These are phyloP conservation scores for Indicator maculatus DNA, from an alignment of 2,113 vertebrate species.

Conservation along the genomic window DNA sequence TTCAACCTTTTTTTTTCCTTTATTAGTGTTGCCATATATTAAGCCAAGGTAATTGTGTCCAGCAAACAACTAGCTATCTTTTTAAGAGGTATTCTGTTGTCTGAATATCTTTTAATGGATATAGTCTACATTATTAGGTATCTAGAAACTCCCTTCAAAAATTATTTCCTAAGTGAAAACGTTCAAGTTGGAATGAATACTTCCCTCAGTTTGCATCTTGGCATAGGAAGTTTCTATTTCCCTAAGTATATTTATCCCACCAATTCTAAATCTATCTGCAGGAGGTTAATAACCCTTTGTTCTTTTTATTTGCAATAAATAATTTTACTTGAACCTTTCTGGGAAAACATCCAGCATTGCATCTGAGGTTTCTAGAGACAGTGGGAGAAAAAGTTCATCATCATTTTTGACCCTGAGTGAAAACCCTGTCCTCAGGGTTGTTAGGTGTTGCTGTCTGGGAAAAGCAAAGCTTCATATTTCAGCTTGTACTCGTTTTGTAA, in stretches of 20 bases:
- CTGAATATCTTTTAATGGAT: background rate
- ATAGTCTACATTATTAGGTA: background rate
- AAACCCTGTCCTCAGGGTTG: background rate
- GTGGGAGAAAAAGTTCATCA: background rate
- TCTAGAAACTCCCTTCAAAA: background rate
- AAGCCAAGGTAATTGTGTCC: background rate
- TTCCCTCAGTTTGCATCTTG: background rate
- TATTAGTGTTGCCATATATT: background rate
- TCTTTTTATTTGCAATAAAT: background rate
- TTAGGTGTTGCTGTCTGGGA: background rate
- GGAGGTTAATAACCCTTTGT: background rate
- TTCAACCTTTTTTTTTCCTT: background rate
- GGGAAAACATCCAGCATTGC: background rate
- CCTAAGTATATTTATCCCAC: background rate
- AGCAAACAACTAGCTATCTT: background rate
- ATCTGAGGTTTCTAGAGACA: background rate
- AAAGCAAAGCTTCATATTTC: background rate
- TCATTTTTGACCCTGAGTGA: slow-evolving; percentile 2
- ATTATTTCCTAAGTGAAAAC: background rate
- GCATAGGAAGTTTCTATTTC: background rate
- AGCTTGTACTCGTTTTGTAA: background rate
- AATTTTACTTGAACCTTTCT: background rate
- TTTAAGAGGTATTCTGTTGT: background rate
- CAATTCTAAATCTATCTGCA: background rate
- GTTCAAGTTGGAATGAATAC: background rate